A percentile compares a stretch with the other conserved stretches of the same genome.
These are phyloP conservation scores for Lepidostoma basale DNA, from an alignment of 1,140 invertebrate genomes.

Conservation along the genomic window DNA sequence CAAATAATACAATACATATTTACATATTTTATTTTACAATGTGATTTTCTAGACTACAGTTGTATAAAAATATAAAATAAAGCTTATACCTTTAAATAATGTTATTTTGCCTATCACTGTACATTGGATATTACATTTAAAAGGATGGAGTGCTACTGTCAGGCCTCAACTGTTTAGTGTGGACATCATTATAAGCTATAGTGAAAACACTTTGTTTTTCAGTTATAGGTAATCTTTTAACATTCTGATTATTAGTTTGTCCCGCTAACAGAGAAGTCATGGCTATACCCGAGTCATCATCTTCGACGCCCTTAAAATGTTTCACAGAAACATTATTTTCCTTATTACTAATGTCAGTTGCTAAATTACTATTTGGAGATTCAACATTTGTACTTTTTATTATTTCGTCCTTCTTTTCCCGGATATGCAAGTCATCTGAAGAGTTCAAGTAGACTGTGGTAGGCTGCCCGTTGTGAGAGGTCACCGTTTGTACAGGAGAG, in stretches of 20 bases:
- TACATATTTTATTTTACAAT: too few relatives aligned
- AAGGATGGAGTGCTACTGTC: constrained; percentile 61
- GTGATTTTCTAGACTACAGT: background rate
- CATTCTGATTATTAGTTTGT: constrained; percentile 51
- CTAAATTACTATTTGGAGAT: constrained; percentile 19
- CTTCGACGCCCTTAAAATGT: constrained; percentile 56
- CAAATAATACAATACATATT: too few relatives aligned
- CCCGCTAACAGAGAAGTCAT: constrained; percentile 65
- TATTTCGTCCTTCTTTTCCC: background rate
- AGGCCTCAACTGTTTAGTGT: constrained; percentile 60
- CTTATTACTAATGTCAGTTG: constrained; percentile 24
- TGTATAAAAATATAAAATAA: constrained; percentile 45
- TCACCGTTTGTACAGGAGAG: constrained; percentile 32
- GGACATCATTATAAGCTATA: constrained; percentile 87
- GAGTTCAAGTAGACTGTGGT: constrained; percentile 43
- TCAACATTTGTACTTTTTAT: constrained; percentile 14
- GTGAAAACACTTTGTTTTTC: constrained; percentile 94
- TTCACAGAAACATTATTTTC: constrained; percentile 41
- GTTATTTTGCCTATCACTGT: constrained; percentile 18
- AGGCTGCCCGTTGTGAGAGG: constrained; percentile 35
- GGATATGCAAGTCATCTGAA: background rate
- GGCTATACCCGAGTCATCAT: constrained; percentile 78
- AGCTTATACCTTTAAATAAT: constrained; percentile 26
- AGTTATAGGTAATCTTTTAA: constrained; percentile 73
- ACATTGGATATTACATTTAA: constrained; percentile 44